Evolutionary conservation across 2,888 invertebrate genomes (phyloP).

Genomic region (Drosophila macrospina): DNA sequence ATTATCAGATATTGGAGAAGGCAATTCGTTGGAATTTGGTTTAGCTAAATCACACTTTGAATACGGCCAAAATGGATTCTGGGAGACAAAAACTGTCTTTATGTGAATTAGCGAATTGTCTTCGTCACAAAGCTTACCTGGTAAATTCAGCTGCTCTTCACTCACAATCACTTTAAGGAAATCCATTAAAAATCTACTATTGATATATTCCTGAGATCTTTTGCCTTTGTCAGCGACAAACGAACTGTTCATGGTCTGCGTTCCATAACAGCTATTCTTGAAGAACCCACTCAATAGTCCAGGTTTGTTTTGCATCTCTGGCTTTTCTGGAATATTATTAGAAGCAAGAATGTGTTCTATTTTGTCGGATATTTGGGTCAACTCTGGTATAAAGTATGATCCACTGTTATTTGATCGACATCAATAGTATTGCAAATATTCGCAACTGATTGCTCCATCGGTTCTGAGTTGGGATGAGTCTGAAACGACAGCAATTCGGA

Average conservation of each 20-base stretch:
- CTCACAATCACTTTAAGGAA: background rate
- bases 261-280: background rate
- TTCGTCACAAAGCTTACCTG: background rate
- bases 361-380: background rate
- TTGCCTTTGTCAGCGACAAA: background rate
- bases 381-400: background rate
- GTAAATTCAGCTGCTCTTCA: background rate
- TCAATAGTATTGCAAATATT: background rate
- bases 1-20: background rate
- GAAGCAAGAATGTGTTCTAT: background rate
- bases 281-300: constrained; percentile 2
- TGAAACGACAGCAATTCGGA: constrained; percentile 23
- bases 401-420: background rate
- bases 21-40: background rate
- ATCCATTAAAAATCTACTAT: background rate
- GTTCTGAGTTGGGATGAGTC: background rate
- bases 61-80: background rate
- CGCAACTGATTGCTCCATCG: background rate
- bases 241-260: background rate
- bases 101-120: background rate
- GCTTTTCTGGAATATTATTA: background rate
- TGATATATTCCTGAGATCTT: background rate
- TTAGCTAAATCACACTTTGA: background rate
- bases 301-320: too few relatives aligned
- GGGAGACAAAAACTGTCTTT: too few relatives aligned